Base-by-base conservation (phyloP, 2,113 vertebrate species). In the Plecotus auritus region DNA sequence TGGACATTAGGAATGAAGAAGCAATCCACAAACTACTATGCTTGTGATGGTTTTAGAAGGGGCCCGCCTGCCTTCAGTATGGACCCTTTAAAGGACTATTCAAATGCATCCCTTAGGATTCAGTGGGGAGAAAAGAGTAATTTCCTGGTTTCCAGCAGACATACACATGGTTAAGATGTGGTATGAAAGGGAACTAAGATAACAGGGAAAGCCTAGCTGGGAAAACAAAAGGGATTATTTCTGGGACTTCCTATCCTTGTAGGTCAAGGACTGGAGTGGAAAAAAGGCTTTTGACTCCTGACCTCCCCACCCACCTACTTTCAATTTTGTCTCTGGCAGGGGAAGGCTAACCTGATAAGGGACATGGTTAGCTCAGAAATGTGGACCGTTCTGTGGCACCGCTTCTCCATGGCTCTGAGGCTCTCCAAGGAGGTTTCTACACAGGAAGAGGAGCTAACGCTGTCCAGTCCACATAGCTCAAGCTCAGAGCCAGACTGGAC, bases 401-500 rank as follows among this genome's bases (percentile, higher is more conserved):
- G 97, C 42, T 97, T 98, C 70, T 97, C 97, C 59, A 82, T 84
- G n/a, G 95, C 97, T 45, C 97, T 99, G 89, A 80, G 35, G 4
- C 94, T 97, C 37, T 85, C 86, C 4, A 49, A 89, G 0, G 35
- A 80, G 20, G 56, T 54, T 5, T 81, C 96, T 23, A 10, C 0
- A 0, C 97, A 96, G 93, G 98, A 98, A 72, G 96, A 94, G 16
- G 97, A 98, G 1, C 7, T 87, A 2, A 61, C 85, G 3, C 87
- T 47, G 2, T 56, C 87, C 40, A 85, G 82, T 59, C 67, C 91
- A 56, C 40, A 78, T 40, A 20, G 0, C 9, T 87, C 80, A 49
- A 22, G 0, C 9, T 88, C 80, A 88, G 96, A 97, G 37, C 98
- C 98, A 9, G 98, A 99, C 84, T 99, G 99, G 99, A 98, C 95